These are phyloP conservation scores for Ectropis grisescens DNA, from an alignment of 1,140 invertebrate genomes.

Conservation along the genomic window DNA sequence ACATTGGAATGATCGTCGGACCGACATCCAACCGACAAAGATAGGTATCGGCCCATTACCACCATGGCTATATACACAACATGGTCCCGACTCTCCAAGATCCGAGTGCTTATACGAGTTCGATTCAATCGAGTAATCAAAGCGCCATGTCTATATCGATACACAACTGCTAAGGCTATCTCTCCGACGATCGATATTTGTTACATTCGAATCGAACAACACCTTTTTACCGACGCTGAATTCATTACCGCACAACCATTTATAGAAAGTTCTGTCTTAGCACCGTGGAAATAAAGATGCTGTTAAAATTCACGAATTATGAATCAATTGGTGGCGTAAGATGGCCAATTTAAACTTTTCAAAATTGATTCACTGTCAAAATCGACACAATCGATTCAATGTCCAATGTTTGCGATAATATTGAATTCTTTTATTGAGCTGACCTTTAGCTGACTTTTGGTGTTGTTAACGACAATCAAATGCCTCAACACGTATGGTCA, in stretches of 20 bases:
- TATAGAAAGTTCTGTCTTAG: slow-evolving; percentile 8
- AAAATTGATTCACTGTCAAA: slow-evolving; percentile 60
- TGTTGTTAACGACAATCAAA: no score
- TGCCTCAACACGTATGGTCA: no score
- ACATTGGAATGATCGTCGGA: slow-evolving; percentile 37
- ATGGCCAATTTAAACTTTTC: slow-evolving; percentile 16
- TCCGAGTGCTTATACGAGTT: slow-evolving; percentile 34
- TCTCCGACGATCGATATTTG: slow-evolving; percentile 56
- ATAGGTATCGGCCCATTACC: slow-evolving; percentile 48
- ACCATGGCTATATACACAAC: slow-evolving; percentile 37
- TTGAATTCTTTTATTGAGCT: slow-evolving; percentile 33
- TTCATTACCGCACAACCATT: slow-evolving; percentile 3
- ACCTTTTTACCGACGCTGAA: slow-evolving; percentile 10
- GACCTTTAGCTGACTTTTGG: slow-evolving; percentile 24
- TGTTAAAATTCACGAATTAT: neutral
- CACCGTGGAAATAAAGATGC: neutral
- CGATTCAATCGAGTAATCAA: slow-evolving; percentile 63
- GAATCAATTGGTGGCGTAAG: neutral
- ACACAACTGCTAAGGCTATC: slow-evolving; percentile 56
- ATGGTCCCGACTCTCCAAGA: slow-evolving; percentile 21
- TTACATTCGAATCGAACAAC: slow-evolving; percentile 37
- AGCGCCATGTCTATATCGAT: slow-evolving; percentile 60
- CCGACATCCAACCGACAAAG: slow-evolving; percentile 38
- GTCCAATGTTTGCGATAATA: slow-evolving; percentile 47
- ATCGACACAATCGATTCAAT: no score